Percentiles rank a stretch among this genome's conserved stretches.
Evolutionary conservation across 1,140 invertebrate genomes (phyloP).

Genomic region (Bombus pyrosoma): DNA sequence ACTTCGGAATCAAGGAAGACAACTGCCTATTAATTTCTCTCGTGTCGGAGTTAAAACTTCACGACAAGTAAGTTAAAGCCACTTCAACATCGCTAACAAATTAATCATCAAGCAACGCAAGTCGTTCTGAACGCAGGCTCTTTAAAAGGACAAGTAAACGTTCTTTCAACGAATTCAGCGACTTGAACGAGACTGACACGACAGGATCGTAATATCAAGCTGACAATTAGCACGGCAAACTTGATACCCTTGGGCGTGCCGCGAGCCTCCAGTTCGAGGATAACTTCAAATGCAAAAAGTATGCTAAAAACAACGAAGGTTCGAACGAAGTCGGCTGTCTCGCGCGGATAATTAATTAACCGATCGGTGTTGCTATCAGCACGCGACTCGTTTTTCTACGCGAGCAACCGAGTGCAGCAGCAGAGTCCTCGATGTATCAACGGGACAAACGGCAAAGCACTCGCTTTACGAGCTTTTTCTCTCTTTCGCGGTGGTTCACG

Average conservation of each 20-base stretch:
- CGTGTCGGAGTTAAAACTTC: background rate
- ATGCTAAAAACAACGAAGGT: background rate
- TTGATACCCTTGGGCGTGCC: slow-evolving; percentile 12
- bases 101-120: background rate
- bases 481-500: background rate
- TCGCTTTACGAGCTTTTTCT: background rate
- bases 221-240: background rate
- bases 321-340: background rate
- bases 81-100: background rate
- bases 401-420: background rate
- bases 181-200: background rate
- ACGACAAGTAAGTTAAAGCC: background rate
- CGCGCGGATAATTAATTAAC: slow-evolving; percentile 37
- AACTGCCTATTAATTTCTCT: background rate
- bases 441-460: background rate
- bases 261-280: background rate
- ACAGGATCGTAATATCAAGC: background rate
- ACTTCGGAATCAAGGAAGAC: too few species aligned
- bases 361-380: slow-evolving; percentile 47
- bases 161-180: background rate
- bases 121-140: background rate
- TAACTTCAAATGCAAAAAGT: background rate
- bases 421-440: background rate
- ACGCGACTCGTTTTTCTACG: slow-evolving; percentile 37
- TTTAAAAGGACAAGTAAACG: background rate